Evolutionary conservation across 2,797 vertebrate species (phyloP), one percentile per base, ranked within the genome.

Genomic region (Pteronotus mesoamericanus): DNA sequence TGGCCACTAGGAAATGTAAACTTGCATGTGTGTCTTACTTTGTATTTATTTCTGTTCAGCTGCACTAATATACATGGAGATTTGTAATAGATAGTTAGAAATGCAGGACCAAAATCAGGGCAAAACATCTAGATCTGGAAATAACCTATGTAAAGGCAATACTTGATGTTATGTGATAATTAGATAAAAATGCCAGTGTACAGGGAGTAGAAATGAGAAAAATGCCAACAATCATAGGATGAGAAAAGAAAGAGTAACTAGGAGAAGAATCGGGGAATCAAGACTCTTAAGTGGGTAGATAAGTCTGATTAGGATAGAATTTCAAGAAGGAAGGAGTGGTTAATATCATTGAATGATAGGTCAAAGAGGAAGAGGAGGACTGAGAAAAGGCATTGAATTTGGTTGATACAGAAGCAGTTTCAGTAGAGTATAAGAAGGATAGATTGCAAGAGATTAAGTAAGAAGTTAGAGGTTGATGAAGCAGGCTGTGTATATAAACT

Each of bases 371-470:
- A 94, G 69, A 78, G 7, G n/a, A 75, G 22, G 53, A 75, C 69
- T 84, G 12, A 96, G 75, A 88, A 91, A 83, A 95, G 61, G 18
- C 88, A 91, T 69, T 92, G 72, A 94, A 44, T 87, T 53, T 71
- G 22, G 29, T 53, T 95, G 79, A 82, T 94, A 75, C 7, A 80
- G 89, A 66, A 89, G 29, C 32, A 83, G 39, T 95, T 84, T 96
- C 61, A 55, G 34, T 48, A 66, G 61, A 86, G 15, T 53, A 2
- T 86, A 90, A 69, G 32, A 83, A 66, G 87, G 94, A 89, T 93
- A 71, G 79, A 97, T 94, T 96, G 59, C 90, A 95, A 91, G 83
- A 97, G 94, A 96, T 95, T 95, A 89, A 69, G 48, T 95, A 89
- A 69, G 48, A 91, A 85, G 32, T 55, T 86, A 34, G 59, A 89